Conservation (phyloP, 2,797 vertebrate genomes). For the Sebastes glaucus region DNA sequence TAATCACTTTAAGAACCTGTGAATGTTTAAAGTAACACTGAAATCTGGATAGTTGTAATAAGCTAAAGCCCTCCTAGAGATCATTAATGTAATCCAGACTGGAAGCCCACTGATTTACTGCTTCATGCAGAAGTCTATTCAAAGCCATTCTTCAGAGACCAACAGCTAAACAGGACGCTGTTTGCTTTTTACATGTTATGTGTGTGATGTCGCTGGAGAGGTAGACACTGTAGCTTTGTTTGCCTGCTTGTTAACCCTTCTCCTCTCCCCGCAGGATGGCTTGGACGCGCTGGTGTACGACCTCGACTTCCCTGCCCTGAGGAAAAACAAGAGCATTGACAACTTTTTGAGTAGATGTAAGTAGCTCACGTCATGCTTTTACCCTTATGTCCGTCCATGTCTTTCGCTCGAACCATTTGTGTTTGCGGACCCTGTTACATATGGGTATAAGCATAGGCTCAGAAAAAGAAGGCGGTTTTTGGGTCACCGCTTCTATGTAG, state of each 20-base stretch:
- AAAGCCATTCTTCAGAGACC: background rate
- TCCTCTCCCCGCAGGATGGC: conserved; percentile 87
- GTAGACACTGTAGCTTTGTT: background rate
- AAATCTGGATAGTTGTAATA: conserved; percentile 13
- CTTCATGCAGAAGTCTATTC: background rate
- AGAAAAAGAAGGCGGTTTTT: conserved; percentile 68
- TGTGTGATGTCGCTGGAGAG: background rate
- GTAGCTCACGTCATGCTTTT: conserved; percentile 66
- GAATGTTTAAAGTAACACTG: conserved; percentile 15
- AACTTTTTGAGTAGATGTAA: conserved; percentile 99
- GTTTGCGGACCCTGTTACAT: conserved; percentile 29
- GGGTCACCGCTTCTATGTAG: conserved; percentile 73
- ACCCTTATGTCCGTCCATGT: background rate
- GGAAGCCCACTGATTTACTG: background rate
- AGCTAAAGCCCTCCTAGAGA: background rate
- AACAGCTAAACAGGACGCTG: background rate
- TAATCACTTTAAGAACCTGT: conserved; percentile 10
- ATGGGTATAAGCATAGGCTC: conserved; percentile 32
- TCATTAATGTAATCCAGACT: conserved; percentile 19
- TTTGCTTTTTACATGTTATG: conserved; percentile 1
- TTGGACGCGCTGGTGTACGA: conserved; percentile 98
- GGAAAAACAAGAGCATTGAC: conserved; percentile 99
- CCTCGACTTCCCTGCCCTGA: conserved; percentile 98
- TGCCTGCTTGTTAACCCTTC: conserved; percentile 35
- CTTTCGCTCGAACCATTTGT: conserved; percentile 42